Conservation (phyloP, 1,140 invertebrate species). For the Drosophila teissieri region DNA sequence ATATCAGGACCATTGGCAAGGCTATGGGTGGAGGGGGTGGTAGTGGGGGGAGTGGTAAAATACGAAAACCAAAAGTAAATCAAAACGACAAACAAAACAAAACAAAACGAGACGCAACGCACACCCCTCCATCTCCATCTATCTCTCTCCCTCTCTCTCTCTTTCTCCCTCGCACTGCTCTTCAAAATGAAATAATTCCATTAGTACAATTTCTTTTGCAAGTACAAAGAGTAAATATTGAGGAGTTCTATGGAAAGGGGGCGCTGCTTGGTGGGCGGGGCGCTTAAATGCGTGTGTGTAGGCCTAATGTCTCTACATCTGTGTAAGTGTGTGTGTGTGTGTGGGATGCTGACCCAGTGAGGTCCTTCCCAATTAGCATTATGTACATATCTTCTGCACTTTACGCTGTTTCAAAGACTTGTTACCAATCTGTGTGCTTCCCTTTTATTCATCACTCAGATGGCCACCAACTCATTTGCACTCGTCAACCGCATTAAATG, state of each 20-base stretch:
- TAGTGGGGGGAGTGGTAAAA: too few species aligned
- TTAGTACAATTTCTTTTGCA: slow-evolving; percentile 84
- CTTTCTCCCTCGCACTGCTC: slow-evolving; percentile 12
- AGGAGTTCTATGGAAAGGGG: slow-evolving; percentile 31
- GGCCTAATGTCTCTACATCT: slow-evolving; percentile 32
- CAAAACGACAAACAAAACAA: slow-evolving; percentile 79
- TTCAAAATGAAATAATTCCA: slow-evolving; percentile 82
- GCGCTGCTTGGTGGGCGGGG: not conserved
- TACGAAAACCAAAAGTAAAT: slow-evolving; percentile 68
- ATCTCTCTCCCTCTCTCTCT: not conserved
- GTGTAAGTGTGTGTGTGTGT: not conserved
- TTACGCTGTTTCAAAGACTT: not conserved
- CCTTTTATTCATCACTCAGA: too few species aligned
- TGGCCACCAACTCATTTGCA: not conserved
- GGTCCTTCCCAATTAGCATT: slow-evolving; percentile 14
- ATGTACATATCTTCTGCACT: too few species aligned
- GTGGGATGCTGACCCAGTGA: slow-evolving; percentile 55
- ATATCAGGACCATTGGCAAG: not conserved
- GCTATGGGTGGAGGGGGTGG: too few species aligned
- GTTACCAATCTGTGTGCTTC: too few species aligned
- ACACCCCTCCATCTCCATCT: not conserved
- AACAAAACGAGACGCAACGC: slow-evolving; percentile 70
- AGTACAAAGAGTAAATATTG: slow-evolving; percentile 84
- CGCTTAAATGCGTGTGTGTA: not conserved
- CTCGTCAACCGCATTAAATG: slow-evolving; percentile 21